Conservation (phyloP, 2,113 vertebrate genomes). For the Odocoileus virginianus region DNA sequence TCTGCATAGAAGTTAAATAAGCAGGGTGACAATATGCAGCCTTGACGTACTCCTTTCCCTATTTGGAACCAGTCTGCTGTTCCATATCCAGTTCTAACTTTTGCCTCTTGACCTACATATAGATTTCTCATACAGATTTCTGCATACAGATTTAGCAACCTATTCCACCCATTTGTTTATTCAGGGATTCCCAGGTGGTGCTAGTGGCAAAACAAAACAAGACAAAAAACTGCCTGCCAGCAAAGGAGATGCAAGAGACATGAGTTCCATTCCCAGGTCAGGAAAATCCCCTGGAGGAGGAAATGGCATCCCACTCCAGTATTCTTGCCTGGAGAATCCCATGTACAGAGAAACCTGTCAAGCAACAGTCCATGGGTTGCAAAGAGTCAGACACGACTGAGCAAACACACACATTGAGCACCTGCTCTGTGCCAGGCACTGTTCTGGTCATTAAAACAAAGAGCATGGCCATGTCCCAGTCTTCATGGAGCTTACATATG, state of each 20-base stretch:
- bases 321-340: not conserved
- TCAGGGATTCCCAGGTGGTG: not conserved
- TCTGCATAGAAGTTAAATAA: not conserved
- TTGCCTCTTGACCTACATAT: not conserved
- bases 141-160: not conserved
- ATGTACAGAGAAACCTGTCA: not conserved
- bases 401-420: not conserved
- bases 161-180: not conserved
- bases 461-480: not conserved
- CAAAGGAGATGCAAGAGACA: accelerated
- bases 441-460: not conserved
- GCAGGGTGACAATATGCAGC: not conserved
- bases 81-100: not conserved
- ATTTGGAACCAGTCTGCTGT: not conserved
- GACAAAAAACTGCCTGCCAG: not conserved
- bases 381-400: not conserved
- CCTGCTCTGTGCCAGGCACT: not conserved
- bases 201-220: not conserved
- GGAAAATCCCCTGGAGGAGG: not conserved
- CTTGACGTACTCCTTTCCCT: not conserved
- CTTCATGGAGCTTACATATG: not conserved
- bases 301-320: not conserved
- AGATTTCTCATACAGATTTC: not conserved
- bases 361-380: not conserved
- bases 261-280: not conserved